phyloP scores from a whole-genome alignment of 2,888 invertebrate genomes.

The Sphecodes monilicornis region DNA sequence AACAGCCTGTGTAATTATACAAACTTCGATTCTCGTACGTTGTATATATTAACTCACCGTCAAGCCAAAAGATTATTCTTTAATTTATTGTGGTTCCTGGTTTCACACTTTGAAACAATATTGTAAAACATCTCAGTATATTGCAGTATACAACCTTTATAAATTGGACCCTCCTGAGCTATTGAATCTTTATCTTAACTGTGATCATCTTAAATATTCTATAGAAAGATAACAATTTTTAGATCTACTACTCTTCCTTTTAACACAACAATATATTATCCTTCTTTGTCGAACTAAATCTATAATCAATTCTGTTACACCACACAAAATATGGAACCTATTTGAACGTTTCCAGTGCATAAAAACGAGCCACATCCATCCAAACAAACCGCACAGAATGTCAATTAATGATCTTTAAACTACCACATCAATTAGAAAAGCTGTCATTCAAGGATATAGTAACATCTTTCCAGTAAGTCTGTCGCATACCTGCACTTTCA shows the following conservation, averaged over 20 bases:
- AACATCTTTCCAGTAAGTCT: conserved; percentile 54
- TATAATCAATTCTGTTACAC: not conserved
- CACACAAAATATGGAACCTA: not conserved
- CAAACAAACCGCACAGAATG: not conserved
- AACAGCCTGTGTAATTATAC: not conserved
- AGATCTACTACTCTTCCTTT: not conserved
- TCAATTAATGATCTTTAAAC: conserved; percentile 21
- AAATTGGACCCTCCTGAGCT: not conserved
- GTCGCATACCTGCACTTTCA: conserved; percentile 46
- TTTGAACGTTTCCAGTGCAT: not conserved
- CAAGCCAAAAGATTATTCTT: not conserved
- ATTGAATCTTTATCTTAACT: not conserved
- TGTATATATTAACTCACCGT: too few species aligned
- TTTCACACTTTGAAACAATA: not conserved
- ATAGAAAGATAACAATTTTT: not conserved
- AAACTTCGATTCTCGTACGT: not conserved
- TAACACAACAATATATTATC: not conserved
- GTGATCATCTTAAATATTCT: not conserved
- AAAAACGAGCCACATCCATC: not conserved
- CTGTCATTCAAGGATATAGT: conserved; percentile 35
- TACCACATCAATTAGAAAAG: conserved; percentile 36
- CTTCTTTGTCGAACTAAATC: not conserved
- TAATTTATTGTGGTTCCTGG: not conserved
- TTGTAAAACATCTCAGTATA: not conserved
- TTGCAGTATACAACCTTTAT: not conserved